phyloP scores from a whole-genome alignment of 2,113 vertebrate species.

The Equus quagga region DNA sequence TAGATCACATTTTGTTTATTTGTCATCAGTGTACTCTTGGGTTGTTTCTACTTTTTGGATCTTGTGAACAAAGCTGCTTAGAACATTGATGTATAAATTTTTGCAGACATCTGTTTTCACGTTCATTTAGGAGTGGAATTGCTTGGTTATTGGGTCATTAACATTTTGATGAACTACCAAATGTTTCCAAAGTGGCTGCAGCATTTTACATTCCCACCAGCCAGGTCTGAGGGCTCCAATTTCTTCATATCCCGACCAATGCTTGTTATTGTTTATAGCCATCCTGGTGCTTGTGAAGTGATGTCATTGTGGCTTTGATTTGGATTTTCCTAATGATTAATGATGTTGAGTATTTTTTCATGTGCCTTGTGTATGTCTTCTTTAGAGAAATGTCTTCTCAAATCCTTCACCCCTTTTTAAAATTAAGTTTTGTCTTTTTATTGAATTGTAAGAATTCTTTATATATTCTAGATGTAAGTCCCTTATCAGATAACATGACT shows the following conservation, averaged over 20 bases:
- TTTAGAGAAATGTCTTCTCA: conserved; percentile 1
- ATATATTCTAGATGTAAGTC: neutral
- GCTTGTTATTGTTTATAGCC: neutral
- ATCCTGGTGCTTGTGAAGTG: neutral
- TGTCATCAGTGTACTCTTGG: neutral
- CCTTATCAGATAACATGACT: neutral
- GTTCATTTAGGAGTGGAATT: neutral
- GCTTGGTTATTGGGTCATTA: neutral
- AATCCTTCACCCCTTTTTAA: neutral
- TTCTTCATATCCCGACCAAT: neutral
- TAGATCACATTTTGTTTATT: neutral
- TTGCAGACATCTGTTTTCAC: neutral
- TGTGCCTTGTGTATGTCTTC: neutral
- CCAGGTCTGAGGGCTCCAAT: neutral
- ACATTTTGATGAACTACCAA: neutral
- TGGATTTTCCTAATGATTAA: neutral
- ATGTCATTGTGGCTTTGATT: neutral
- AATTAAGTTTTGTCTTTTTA: neutral
- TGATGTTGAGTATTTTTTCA: neutral
- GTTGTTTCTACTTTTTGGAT: neutral
- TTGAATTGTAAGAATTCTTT: neutral
- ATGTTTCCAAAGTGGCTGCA: neutral
- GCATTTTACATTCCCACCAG: neutral
- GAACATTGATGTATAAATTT: neutral
- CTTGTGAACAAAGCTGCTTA: neutral